A percentile compares a stretch with the other conserved stretches of the same genome.
phyloP scores from a whole-genome alignment of 2,888 invertebrate species.

The Phoenoteleia sp. region DNA sequence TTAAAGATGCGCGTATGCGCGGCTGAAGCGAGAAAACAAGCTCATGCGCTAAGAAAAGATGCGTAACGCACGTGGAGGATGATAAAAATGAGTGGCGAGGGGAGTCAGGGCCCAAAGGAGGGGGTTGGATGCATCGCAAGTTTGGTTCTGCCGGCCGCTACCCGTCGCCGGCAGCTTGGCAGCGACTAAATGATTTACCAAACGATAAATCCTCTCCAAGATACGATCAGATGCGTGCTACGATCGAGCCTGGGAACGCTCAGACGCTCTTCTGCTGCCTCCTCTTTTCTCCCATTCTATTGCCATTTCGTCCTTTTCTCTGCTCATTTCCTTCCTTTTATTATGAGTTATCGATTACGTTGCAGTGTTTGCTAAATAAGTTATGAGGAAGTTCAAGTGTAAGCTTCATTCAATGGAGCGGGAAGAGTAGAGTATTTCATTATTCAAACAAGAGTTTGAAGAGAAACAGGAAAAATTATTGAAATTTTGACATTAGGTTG shows the following conservation, averaged over 20 bases:
- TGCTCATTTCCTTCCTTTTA: constrained; percentile 60
- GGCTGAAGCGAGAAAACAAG: constrained; percentile 64
- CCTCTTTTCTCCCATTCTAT: constrained; percentile 57
- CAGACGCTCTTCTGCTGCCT: constrained; percentile 74
- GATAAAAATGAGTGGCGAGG: constrained; percentile 68
- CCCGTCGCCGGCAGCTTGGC: constrained; percentile 85
- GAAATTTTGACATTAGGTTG: too few relatives aligned
- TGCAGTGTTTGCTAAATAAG: background rate
- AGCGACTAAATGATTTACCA: constrained; percentile 86
- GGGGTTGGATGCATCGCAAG: constrained; percentile 71
- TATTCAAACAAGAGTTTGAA: too few relatives aligned
- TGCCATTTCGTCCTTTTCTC: constrained; percentile 58
- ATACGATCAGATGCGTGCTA: constrained; percentile 84
- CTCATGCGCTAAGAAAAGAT: constrained; percentile 68
- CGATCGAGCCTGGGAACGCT: constrained; percentile 84
- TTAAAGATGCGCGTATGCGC: constrained; percentile 43
- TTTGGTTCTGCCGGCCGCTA: constrained; percentile 76
- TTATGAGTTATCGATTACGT: constrained; percentile 65
- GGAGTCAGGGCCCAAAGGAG: constrained; percentile 52
- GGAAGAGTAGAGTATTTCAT: background rate
- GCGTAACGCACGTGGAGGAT: constrained; percentile 72
- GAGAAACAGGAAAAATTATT: too few relatives aligned
- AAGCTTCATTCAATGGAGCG: constrained; percentile 3
- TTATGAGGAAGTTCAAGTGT: constrained; percentile 17
- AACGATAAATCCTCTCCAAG: constrained; percentile 85